Evolutionary conservation across 2,888 invertebrate species (phyloP).

Genomic region (Nasonia oneida): DNA sequence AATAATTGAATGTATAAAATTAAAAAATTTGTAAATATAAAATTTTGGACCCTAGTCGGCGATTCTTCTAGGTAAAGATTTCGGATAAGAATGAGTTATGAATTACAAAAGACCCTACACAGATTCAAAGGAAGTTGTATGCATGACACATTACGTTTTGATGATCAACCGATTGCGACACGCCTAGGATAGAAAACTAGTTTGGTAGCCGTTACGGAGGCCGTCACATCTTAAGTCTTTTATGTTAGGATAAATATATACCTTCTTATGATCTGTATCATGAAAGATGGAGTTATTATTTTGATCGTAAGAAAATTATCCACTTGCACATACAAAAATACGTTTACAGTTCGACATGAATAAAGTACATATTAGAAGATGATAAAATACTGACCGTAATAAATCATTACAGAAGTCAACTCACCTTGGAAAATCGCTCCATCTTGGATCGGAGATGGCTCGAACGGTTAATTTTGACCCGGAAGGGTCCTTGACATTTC

Average conservation of each 20-base stretch:
- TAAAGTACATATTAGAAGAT: neutral
- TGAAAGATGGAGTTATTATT: neutral
- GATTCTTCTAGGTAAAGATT: conserved; percentile 31
- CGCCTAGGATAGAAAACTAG: conserved; percentile 31
- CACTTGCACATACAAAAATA: neutral
- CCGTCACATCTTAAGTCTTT: neutral
- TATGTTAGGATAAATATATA: neutral
- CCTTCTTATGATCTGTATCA: neutral
- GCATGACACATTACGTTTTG: conserved; percentile 18
- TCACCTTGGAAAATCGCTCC: conserved; percentile 66
- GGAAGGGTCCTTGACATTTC: conserved; percentile 68
- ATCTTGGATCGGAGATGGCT: conserved; percentile 83
- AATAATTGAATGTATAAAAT: neutral
- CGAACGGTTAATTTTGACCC: conserved; percentile 82
- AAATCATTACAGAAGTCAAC: neutral
- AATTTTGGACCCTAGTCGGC: conserved; percentile 17
- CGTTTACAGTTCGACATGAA: neutral
- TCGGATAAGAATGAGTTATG: conserved; percentile 27
- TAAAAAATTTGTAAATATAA: neutral
- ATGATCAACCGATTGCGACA: conserved; percentile 25
- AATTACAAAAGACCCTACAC: conserved; percentile 13
- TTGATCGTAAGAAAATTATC: neutral
- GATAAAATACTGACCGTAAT: neutral
- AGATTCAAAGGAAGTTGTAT: conserved; percentile 28
- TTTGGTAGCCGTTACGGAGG: neutral